Conservation (phyloP, 2,113 vertebrate species). For the Amphilophus citrinellus region DNA sequence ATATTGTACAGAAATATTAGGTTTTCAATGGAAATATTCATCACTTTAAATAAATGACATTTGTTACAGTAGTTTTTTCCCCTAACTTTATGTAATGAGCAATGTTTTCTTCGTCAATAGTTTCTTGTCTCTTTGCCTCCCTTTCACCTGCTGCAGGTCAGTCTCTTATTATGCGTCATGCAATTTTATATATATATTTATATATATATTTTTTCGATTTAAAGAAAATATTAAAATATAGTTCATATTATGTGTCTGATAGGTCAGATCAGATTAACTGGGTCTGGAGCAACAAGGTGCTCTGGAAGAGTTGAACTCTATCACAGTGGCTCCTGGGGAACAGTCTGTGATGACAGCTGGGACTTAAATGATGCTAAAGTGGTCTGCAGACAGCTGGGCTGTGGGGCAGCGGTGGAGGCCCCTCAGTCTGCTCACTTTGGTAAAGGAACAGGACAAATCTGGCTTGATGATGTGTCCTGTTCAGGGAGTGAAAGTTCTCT, state of each 20-base stretch:
- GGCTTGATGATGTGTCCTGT: background rate
- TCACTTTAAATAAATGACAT: background rate
- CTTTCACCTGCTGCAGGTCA: background rate
- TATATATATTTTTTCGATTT: background rate
- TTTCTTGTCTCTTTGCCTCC: background rate
- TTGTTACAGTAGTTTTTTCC: background rate
- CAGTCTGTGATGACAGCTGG: background rate
- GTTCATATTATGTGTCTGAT: background rate
- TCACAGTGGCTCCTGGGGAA: background rate
- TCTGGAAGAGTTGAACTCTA: background rate
- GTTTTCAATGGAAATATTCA: background rate
- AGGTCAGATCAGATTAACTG: background rate
- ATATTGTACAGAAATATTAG: background rate
- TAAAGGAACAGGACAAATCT: background rate
- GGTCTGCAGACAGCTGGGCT: background rate
- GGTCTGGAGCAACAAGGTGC: background rate
- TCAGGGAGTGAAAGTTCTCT: background rate
- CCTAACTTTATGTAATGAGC: fast-evolving
- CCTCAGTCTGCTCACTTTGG: background rate
- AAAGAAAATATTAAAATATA: background rate
- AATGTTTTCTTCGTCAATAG: background rate
- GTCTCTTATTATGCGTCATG: background rate
- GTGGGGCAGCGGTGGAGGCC: background rate
- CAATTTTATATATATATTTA: background rate
- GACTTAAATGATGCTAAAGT: background rate